These are phyloP conservation scores for Phenganax subtilis DNA, from an alignment of 92 coral and sea anemone genomes.

Conservation along the genomic window DNA sequence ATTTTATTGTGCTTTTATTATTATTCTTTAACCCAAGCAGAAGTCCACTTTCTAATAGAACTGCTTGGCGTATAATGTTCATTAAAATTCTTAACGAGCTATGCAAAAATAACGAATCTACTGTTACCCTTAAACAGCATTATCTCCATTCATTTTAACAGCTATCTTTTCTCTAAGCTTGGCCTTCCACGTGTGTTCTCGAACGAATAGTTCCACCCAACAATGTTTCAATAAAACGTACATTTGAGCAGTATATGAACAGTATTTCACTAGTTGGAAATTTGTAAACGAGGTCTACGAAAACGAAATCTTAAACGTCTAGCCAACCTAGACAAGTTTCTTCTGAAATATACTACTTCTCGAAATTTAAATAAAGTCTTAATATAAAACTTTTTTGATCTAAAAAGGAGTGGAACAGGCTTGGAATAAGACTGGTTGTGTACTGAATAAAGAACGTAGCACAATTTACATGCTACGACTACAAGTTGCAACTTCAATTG, in stretches of 20 bases:
- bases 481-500: background rate
- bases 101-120: background rate
- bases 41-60: too few species aligned
- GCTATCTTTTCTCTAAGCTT: background rate
- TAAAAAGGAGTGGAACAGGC: background rate
- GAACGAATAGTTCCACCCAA: background rate
- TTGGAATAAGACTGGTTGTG: background rate
- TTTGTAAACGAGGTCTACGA: background rate
- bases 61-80: too few species aligned
- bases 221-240: background rate
- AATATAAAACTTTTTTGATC: too few species aligned
- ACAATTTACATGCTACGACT: background rate
- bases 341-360: too few species aligned
- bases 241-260: too few species aligned
- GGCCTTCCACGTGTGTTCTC: background rate
- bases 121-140: background rate
- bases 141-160: background rate
- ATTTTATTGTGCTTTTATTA: too few species aligned
- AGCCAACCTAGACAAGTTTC: too few species aligned
- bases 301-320: too few species aligned
- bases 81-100: too few species aligned
- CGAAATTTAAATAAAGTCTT: too few species aligned
- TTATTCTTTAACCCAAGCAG: too few species aligned
- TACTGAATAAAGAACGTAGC: conserved; percentile 1
- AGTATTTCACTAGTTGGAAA: background rate